Conservation (phyloP, 2,113 vertebrate genomes). For the Psammodynastes pulverulentus region DNA sequence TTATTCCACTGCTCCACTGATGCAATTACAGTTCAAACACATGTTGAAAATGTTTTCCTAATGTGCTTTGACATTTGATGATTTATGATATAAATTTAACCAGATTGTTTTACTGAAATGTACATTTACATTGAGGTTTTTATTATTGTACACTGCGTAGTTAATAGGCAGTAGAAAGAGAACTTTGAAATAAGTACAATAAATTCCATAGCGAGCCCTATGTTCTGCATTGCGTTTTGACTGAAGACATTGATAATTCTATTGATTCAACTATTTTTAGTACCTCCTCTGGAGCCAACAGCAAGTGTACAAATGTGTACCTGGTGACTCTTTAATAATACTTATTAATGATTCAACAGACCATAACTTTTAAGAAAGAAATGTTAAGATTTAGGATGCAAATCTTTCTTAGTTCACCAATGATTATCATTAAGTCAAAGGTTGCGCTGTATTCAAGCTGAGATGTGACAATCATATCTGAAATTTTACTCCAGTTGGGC, state of each 20-base stretch:
- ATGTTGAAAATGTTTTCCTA: neutral
- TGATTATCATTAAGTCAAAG: slow-evolving; percentile 19
- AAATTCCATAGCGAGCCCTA: neutral
- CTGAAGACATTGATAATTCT: slow-evolving; percentile 10
- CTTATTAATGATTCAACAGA: slow-evolving; percentile 33
- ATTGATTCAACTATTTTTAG: slow-evolving; percentile 31
- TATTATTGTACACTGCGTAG: neutral
- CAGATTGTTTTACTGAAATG: neutral
- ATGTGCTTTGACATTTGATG: neutral
- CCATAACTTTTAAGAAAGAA: slow-evolving; percentile 34
- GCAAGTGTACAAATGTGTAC: slow-evolving; percentile 29
- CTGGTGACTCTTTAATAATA: slow-evolving; percentile 39
- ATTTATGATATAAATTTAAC: neutral
- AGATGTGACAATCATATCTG: neutral
- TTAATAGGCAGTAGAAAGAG: neutral
- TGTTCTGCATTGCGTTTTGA: rapidly evolving
- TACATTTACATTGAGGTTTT: neutral
- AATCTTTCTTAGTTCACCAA: slow-evolving; percentile 26
- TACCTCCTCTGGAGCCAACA: slow-evolving; percentile 14
- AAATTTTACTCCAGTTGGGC: neutral
- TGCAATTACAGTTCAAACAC: neutral
- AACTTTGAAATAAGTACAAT: neutral
- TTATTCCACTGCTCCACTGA: neutral
- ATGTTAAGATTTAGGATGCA: slow-evolving; percentile 11
- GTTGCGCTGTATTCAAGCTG: rapidly evolving